phyloP scores from a whole-genome alignment of 2,888 invertebrate species.

The Coelopa pilipes region DNA sequence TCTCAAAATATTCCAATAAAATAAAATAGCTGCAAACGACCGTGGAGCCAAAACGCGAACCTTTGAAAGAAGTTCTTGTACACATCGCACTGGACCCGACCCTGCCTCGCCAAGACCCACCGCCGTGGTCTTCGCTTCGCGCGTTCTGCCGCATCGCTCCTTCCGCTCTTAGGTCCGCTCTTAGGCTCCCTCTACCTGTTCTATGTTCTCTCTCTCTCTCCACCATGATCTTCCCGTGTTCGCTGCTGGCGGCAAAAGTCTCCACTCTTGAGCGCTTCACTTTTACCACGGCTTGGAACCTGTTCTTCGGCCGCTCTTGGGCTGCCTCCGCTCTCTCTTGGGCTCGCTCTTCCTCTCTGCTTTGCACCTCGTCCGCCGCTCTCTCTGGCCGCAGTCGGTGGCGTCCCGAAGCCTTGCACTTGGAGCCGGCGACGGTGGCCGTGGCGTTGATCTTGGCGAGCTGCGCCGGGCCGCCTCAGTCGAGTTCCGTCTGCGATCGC shows the following conservation, averaged over 20 bases:
- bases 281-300: background rate
- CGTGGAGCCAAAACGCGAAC: too few species aligned
- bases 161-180: background rate
- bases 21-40: too few species aligned
- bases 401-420: too few species aligned
- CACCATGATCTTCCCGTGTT: too few species aligned
- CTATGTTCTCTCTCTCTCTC: background rate
- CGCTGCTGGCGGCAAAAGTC: slow-evolving; percentile 3
- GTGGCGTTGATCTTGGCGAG: slow-evolving; percentile 45
- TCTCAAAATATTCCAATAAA: too few species aligned
- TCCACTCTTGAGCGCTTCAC: background rate
- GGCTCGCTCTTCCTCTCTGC: too few species aligned
- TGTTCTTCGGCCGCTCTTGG: background rate
- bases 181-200: background rate
- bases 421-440: slow-evolving; percentile 25
- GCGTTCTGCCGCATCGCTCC: background rate
- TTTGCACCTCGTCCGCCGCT: background rate
- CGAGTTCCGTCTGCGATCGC: slow-evolving; percentile 41
- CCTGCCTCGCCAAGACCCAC: background rate
- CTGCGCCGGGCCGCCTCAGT: slow-evolving; percentile 44
- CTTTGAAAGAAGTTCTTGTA: too few species aligned
- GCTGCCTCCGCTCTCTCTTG: too few species aligned
- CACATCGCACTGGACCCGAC: too few species aligned
- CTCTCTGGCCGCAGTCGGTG: background rate
- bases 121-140: background rate